These are phyloP conservation scores for Parapsyche elsis DNA, from an alignment of 1,140 invertebrate genomes.

Conservation along the genomic window DNA sequence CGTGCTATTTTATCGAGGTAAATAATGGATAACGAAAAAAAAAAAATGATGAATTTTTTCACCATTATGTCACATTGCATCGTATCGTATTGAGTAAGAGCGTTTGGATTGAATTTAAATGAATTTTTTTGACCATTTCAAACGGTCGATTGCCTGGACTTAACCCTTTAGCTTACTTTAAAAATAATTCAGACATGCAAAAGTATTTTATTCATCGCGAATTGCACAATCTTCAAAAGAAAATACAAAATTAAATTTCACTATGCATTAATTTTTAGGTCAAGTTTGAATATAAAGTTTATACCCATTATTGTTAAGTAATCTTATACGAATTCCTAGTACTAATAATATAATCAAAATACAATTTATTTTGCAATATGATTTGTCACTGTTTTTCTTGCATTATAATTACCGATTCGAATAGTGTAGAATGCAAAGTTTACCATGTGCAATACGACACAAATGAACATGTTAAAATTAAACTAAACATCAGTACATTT, in stretches of 20 bases:
- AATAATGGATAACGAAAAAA: conserved; percentile 24
- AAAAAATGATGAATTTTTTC: background rate
- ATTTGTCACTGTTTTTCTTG: too few species aligned
- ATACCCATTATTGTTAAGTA: background rate
- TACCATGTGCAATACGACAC: too few species aligned
- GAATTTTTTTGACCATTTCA: background rate
- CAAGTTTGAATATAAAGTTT: conserved; percentile 17
- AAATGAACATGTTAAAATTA: too few species aligned
- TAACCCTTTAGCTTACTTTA: too few species aligned
- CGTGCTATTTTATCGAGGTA: conserved; percentile 17
- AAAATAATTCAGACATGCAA: too few species aligned
- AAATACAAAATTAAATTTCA: conserved; percentile 11
- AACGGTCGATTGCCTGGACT: too few species aligned
- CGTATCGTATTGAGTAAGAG: background rate
- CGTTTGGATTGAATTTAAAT: background rate
- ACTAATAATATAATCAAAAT: background rate
- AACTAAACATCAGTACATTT: too few species aligned
- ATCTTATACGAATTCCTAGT: background rate
- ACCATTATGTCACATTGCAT: background rate
- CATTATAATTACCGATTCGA: too few species aligned
- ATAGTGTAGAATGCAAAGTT: too few species aligned
- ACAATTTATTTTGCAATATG: background rate
- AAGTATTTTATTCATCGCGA: too few species aligned
- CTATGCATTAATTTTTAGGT: conserved; percentile 18
- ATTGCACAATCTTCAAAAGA: background rate